These are phyloP conservation scores for Ligdia adustata DNA, from an alignment of 2,888 invertebrate genomes.

Conservation along the genomic window DNA sequence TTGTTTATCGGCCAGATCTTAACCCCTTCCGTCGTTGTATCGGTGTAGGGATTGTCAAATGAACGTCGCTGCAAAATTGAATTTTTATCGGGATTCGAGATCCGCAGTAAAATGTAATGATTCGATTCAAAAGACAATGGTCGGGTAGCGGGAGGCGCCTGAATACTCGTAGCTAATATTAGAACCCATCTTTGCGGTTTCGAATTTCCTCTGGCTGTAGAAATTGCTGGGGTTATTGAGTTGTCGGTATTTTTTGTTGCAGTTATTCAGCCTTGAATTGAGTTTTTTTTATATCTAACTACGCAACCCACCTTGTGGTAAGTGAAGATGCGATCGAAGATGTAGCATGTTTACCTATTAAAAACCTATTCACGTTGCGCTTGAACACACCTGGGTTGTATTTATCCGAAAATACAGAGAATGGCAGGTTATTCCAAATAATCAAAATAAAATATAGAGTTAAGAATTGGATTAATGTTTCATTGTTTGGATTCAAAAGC, in stretches of 20 bases:
- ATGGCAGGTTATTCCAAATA: no score
- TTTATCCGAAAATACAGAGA: no score
- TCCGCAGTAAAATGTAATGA: constrained; percentile 50
- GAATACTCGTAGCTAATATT: constrained; percentile 28
- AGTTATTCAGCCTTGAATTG: not conserved
- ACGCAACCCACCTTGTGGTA: no score
- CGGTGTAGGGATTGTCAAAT: constrained; percentile 70
- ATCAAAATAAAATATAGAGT: no score
- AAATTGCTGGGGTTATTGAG: constrained; percentile 5
- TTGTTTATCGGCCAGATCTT: constrained; percentile 78
- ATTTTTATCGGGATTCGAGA: constrained; percentile 80
- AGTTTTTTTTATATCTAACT: not conserved
- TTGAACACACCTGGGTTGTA: no score
- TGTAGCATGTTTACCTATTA: no score
- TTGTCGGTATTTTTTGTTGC: not conserved
- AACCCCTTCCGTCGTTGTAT: constrained; percentile 70
- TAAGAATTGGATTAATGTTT: no score
- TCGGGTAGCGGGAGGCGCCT: constrained; percentile 9
- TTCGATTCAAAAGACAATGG: constrained; percentile 56
- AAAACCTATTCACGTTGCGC: no score
- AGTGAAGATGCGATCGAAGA: no score
- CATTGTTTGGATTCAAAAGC: no score
- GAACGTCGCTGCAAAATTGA: constrained; percentile 73
- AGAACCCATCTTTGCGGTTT: constrained; percentile 36
- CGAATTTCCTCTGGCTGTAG: constrained; percentile 38